A percentile compares a stretch with the other conserved stretches of the same genome.
phyloP scores from a whole-genome alignment of 2,888 invertebrate genomes.

The Celastrina argiolus region DNA sequence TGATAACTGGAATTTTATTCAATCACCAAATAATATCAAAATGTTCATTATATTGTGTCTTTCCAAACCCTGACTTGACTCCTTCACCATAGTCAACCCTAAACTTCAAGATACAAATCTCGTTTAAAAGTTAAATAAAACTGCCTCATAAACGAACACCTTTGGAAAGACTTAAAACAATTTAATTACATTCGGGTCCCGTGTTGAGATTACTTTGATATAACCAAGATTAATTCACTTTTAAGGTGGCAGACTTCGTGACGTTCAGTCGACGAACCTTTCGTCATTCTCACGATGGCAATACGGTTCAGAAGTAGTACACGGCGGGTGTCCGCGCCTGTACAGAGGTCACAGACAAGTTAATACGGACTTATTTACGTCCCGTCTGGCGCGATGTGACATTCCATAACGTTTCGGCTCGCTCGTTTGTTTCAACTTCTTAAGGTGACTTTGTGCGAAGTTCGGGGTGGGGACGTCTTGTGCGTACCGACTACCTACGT shows the following conservation, averaged over 20 bases:
- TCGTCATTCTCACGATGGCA: constrained; percentile 26
- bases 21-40: neutral
- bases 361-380: constrained; percentile 73
- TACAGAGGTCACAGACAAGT: constrained; percentile 70
- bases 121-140: neutral
- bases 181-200: constrained; percentile 6
- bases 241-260: constrained; percentile 10
- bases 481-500: neutral
- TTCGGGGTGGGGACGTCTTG: neutral
- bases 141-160: neutral
- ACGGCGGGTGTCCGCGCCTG: constrained; percentile 28
- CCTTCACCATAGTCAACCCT: neutral
- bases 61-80: neutral
- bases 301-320: constrained; percentile 26
- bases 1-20: neutral
- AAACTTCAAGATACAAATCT: neutral
- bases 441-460: constrained; percentile 47
- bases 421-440: constrained; percentile 40
- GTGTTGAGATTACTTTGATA: constrained; percentile 6
- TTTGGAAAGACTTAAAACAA: neutral
- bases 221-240: constrained; percentile 15
- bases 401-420: constrained; percentile 63
- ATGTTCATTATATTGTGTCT: neutral
- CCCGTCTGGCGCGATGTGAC: constrained; percentile 70
- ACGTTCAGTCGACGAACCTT: neutral